Evolutionary conservation across 2,888 invertebrate genomes (phyloP), one percentile per base, ranked within the genome.

Genomic region (Ochropleura plecta): DNA sequence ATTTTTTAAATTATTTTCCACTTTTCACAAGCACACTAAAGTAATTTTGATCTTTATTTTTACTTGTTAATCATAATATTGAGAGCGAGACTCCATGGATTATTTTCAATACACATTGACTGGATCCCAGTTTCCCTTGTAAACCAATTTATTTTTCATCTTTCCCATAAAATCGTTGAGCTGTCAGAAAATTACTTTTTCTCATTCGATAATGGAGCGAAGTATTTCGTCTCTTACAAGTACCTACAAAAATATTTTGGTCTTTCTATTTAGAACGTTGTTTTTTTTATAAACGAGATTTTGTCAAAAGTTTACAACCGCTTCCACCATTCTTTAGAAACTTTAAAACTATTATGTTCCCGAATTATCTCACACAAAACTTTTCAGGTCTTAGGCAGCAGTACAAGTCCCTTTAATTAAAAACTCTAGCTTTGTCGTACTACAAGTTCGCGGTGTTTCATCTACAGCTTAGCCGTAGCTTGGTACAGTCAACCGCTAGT

Each of bases 401-500:
- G 73, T 83, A 88, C 80, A 85, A 88, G 90, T 90, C 85, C 83
- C 86, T 92, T 94, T 94, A 94, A 95, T 95, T 95, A 94, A 94
- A 94, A 94, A 92, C 91, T 92, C 89, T 84, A 85, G 91, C 92
- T 93, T 93, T 92, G 92, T 92, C 90, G 84, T 85, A 85, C 83
- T 80, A 70, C 51, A 89, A 91, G 89, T 93, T 89, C 73, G 74
- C 76, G 69, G 78, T 86, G 89, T 90, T 91, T 91, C 90, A 92
- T 91, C 90, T 88, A 79, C 88, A 90, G 91, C 90, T 90, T 89
- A 91, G 89, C 88, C 83, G 85, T 76, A 60, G 55, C 69, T 83
- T 86, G 86, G 64, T 51, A 77, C 57, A 72, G 40, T 6, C 46
- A 72, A 57, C 72, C 5, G 0, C 51, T 48, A n/a, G 16, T n/a